Percentiles rank a stretch among this genome's conserved stretches.
These are phyloP conservation scores for Periparus ater DNA, from an alignment of 2,797 vertebrate genomes.

Conservation along the genomic window DNA sequence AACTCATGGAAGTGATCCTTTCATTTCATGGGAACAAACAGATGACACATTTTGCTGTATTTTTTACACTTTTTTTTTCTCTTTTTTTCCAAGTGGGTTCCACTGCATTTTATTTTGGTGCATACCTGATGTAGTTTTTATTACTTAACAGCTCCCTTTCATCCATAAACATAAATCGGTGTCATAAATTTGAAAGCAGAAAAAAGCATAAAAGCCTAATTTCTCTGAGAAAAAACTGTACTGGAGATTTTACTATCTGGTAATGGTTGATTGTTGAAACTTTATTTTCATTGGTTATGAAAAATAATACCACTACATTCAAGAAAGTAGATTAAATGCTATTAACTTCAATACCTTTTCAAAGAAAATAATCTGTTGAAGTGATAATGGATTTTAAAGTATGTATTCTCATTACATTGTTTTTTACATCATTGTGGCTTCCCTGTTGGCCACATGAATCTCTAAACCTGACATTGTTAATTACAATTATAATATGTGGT, in stretches of 20 bases:
- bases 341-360: constrained; percentile 73
- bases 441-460: constrained; percentile 54
- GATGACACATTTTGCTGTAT: neutral
- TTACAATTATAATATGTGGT: constrained; percentile 53
- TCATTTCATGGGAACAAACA: neutral
- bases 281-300: constrained; percentile 59
- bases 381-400: constrained; percentile 72
- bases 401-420: constrained; percentile 65
- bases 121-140: neutral
- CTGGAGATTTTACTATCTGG: constrained; percentile 61
- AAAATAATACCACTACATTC: constrained; percentile 62
- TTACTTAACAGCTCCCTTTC: constrained; percentile 3
- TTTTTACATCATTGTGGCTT: constrained; percentile 67
- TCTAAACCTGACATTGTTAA: constrained; percentile 59
- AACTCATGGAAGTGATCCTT: neutral
- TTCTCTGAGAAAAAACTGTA: constrained; percentile 49
- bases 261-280: constrained; percentile 51
- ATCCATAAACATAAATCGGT: constrained; percentile 1
- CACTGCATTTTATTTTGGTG: neutral
- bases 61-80: neutral
- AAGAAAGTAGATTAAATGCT: constrained; percentile 73
- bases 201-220: constrained; percentile 2
- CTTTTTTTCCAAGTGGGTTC: neutral
- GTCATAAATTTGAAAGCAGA: constrained; percentile 20
- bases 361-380: constrained; percentile 74